Evolutionary conservation across 1,140 invertebrate genomes (phyloP).

Genomic region (Teleopsis dalmanni): DNA sequence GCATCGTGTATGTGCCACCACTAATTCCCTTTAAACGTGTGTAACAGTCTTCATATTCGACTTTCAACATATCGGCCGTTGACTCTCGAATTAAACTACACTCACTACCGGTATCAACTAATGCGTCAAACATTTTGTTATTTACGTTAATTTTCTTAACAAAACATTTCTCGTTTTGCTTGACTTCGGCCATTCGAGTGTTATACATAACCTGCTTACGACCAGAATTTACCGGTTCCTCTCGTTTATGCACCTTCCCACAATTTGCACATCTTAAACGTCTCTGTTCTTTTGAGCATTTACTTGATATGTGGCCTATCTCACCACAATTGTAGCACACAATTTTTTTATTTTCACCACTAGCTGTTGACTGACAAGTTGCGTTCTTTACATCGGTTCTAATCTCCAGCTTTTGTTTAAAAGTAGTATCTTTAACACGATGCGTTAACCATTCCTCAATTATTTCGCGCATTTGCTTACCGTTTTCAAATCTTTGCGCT

Average conservation of each 20-base stretch:
- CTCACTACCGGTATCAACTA: constrained; percentile 7
- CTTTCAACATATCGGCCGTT: not conserved
- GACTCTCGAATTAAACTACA: constrained; percentile 1
- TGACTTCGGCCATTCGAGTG: not conserved
- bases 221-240: constrained; percentile 5
- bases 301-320: constrained; percentile 4
- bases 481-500: not conserved
- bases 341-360: not conserved
- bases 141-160: not conserved
- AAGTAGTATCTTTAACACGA: not conserved
- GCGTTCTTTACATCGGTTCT: too few species aligned
- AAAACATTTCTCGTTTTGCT: not conserved
- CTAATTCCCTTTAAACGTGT: not conserved
- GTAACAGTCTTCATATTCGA: not conserved
- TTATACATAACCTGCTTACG: not conserved
- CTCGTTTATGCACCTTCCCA: constrained; percentile 2
- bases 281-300: constrained; percentile 5
- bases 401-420: too few species aligned
- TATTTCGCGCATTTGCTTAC: constrained; percentile 11
- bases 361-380: not conserved
- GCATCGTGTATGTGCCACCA: not conserved
- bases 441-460: constrained; percentile 5
- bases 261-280: constrained; percentile 4
- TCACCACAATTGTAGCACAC: constrained; percentile 10
- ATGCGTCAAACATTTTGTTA: not conserved